These are phyloP conservation scores for Grammomys surdaster DNA, from an alignment of 2,113 vertebrate genomes.

Conservation along the genomic window DNA sequence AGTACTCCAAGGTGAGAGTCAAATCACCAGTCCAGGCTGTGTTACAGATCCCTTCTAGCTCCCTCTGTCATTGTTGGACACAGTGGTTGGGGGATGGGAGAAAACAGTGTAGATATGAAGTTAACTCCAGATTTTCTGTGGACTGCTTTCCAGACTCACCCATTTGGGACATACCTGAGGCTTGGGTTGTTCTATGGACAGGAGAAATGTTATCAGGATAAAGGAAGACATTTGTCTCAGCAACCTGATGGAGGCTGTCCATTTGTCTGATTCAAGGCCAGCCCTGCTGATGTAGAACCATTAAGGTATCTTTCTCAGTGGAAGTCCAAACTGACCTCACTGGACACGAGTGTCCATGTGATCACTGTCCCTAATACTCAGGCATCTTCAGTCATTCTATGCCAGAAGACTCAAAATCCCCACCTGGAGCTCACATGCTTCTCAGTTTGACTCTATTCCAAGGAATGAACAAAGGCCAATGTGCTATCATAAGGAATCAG, in stretches of 20 bases:
- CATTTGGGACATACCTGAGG: too few species aligned
- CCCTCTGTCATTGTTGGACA: neutral
- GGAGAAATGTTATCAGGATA: too few species aligned
- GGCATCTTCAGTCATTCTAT: too few species aligned
- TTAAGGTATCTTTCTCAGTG: neutral
- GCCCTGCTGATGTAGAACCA: rapidly evolving
- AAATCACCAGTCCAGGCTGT: neutral
- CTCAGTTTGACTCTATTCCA: neutral
- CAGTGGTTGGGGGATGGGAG: rapidly evolving
- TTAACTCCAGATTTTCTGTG: neutral
- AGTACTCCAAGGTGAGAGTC: rapidly evolving
- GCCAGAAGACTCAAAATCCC: neutral
- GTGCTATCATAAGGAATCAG: neutral
- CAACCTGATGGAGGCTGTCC: neutral
- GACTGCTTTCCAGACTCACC: neutral
- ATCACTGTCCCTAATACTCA: neutral
- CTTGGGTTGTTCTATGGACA: neutral
- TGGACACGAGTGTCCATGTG: neutral
- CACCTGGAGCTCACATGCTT: neutral
- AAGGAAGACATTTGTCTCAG: too few species aligned
- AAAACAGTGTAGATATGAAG: too few species aligned
- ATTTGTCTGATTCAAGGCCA: neutral
- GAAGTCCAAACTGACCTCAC: neutral
- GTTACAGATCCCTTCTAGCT: neutral
- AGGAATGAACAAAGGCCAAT: neutral